Evolutionary conservation across 1,140 invertebrate genomes (phyloP).

Genomic region (Pogonus chalceus): DNA sequence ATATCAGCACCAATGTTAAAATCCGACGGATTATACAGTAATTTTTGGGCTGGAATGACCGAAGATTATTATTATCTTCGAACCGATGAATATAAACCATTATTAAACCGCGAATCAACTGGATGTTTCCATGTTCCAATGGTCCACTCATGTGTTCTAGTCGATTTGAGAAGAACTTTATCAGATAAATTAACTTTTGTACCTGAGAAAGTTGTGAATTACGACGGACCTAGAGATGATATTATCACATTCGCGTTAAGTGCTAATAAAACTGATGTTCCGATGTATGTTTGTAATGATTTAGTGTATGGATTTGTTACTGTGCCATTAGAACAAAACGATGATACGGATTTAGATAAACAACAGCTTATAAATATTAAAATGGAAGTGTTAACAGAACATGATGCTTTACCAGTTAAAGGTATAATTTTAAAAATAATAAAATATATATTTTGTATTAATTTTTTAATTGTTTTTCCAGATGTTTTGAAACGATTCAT

Average conservation of each 20-base stretch:
- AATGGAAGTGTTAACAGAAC: slow-evolving; percentile 57
- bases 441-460: too few relatives aligned
- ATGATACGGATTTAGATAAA: slow-evolving; percentile 51
- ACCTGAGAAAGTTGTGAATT: slow-evolving; percentile 47
- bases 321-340: slow-evolving; percentile 64
- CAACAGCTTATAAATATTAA: slow-evolving; percentile 67
- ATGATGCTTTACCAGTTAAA: slow-evolving; percentile 26
- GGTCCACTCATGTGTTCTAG: slow-evolving; percentile 81
- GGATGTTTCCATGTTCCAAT: slow-evolving; percentile 84
- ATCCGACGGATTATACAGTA: slow-evolving; percentile 82
- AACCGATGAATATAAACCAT: slow-evolving; percentile 77
- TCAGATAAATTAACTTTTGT: slow-evolving; percentile 70
- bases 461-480: neutral
- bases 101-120: slow-evolving; percentile 57
- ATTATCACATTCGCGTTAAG: slow-evolving; percentile 88
- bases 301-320: slow-evolving; percentile 72
- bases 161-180: slow-evolving; percentile 55
- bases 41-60: slow-evolving; percentile 93
- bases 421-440: slow-evolving; percentile 21
- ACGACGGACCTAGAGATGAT: slow-evolving; percentile 78
- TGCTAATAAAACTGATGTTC: slow-evolving; percentile 63
- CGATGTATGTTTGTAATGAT: slow-evolving; percentile 73
- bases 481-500: slow-evolving; percentile 34
- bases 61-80: slow-evolving; percentile 79
- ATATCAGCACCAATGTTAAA: slow-evolving; percentile 76